A percentile compares a stretch with the other conserved stretches of the same genome.
phyloP scores from a whole-genome alignment of 2,888 invertebrate species.

The Aquatica leii region DNA sequence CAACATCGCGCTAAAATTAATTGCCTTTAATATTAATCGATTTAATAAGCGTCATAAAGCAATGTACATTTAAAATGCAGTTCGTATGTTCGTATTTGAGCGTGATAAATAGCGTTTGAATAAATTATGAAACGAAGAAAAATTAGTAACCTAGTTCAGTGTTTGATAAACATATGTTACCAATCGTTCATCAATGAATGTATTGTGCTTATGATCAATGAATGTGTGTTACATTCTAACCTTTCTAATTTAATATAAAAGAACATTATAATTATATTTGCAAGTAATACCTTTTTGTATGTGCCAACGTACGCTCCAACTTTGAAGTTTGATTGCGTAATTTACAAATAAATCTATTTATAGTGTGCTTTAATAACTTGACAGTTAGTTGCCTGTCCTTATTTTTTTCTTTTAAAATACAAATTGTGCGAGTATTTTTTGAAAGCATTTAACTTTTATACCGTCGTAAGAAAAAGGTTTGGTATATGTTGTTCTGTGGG shows the following conservation, averaged over 20 bases:
- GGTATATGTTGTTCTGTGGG: background rate
- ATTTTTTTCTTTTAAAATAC: constrained; percentile 5
- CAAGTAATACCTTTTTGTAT: constrained; percentile 7
- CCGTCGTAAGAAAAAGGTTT: too few species aligned
- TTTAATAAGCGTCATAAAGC: too few species aligned
- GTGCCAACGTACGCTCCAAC: background rate
- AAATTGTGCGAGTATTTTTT: constrained; percentile 2
- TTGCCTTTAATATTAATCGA: too few species aligned
- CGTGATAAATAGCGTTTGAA: too few species aligned
- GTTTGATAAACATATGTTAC: background rate
- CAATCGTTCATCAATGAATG: constrained; percentile 3
- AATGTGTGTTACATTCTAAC: constrained; percentile 1
- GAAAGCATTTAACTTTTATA: constrained; percentile 6
- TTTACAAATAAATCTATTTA: constrained; percentile 3
- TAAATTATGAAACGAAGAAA: too few species aligned
- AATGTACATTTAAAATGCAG: too few species aligned
- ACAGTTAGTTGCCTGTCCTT: constrained; percentile 9
- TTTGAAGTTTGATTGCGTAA: constrained; percentile 11
- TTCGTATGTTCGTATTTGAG: too few species aligned
- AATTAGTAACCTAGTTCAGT: too few species aligned
- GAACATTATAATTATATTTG: constrained; percentile 8
- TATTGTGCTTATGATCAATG: constrained; percentile 5
- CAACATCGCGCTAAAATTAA: too few species aligned
- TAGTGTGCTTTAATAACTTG: constrained; percentile 4
- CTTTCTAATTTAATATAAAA: constrained; percentile 8